phyloP scores from a whole-genome alignment of 2,888 invertebrate species.

The Eurois occulta region DNA sequence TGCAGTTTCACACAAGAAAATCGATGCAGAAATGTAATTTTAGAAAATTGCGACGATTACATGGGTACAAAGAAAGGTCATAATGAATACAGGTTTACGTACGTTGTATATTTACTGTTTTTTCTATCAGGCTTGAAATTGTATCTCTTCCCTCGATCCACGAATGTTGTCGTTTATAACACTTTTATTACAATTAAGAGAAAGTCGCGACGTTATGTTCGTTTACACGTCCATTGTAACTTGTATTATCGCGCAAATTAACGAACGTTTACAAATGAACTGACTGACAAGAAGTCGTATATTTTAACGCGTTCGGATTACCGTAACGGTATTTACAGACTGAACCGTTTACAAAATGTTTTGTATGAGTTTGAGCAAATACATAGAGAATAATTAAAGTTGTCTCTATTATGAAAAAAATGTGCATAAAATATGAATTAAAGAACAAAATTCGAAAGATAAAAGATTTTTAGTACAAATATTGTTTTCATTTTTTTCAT shows the following conservation, averaged over 20 bases:
- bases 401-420: background rate
- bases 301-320: slow-evolving; percentile 53
- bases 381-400: accelerated
- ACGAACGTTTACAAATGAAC: slow-evolving; percentile 70
- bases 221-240: slow-evolving; percentile 79
- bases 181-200: slow-evolving; percentile 71
- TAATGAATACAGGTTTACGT: slow-evolving; percentile 69
- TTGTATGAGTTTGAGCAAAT: background rate
- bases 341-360: background rate
- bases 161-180: slow-evolving; percentile 54
- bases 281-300: slow-evolving; percentile 65
- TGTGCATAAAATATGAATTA: background rate
- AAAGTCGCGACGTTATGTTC: slow-evolving; percentile 72
- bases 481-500: background rate
- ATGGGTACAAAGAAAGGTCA: slow-evolving; percentile 84
- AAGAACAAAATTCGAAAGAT: accelerated
- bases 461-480: background rate
- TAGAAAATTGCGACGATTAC: slow-evolving; percentile 76
- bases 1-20: slow-evolving; percentile 41
- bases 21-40: slow-evolving; percentile 62
- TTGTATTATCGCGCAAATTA: slow-evolving; percentile 78
- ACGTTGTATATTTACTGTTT: slow-evolving; percentile 72
- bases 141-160: slow-evolving; percentile 49
- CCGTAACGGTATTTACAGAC: background rate
- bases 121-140: slow-evolving; percentile 50